Evolutionary conservation across 2,888 invertebrate genomes (phyloP), one percentile per base, ranked within the genome.

Genomic region (Carterocephalus palaemon): DNA sequence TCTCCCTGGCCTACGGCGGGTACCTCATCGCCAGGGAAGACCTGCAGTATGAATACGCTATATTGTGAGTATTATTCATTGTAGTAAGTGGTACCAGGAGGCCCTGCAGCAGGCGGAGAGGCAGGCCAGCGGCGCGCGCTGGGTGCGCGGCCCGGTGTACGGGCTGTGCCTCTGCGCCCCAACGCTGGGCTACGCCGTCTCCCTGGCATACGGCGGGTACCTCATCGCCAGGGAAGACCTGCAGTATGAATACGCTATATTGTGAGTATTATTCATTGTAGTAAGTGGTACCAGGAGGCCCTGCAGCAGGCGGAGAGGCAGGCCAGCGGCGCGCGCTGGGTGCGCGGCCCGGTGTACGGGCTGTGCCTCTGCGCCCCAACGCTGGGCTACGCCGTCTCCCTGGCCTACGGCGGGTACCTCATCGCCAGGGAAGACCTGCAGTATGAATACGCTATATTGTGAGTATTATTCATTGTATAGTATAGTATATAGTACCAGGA

Each of bases 1-100:
- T 92, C 2, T 90, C 92, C 17, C 80, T 93, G 19, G 91, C 90
- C 45, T 93, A 93, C 61, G 93, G 93, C 0, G 93, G 93, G 0
- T 86, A 89, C 42, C 77, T 93, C 26, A 90, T 93, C 8, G 90
- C 92, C 0, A 71, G 89, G 6, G 89, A 90, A 22, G 88, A 75
- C 2, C 57, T 93, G 51, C 75, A 71, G 1, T 93, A 92, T 60
- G 88, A 90, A 59, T 82, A 90, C 51, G 90, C 92, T 22, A 92
- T 93, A 54, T 90, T 93, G 90, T 92, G 59, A 85, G 88, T 80
- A 19, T 9, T 7, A 6, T 42, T 13, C 12, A 15, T 32, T 10
- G 13, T 5, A n/a, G n/a, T n/a, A n/a, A n/a, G 2, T 80, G 85
- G 12, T 92, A 91, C 69, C 68, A 64, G 8, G 57, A 54, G 0